These are phyloP conservation scores for Triops cancriformis DNA, from an alignment of 1,140 invertebrate genomes.

Conservation along the genomic window DNA sequence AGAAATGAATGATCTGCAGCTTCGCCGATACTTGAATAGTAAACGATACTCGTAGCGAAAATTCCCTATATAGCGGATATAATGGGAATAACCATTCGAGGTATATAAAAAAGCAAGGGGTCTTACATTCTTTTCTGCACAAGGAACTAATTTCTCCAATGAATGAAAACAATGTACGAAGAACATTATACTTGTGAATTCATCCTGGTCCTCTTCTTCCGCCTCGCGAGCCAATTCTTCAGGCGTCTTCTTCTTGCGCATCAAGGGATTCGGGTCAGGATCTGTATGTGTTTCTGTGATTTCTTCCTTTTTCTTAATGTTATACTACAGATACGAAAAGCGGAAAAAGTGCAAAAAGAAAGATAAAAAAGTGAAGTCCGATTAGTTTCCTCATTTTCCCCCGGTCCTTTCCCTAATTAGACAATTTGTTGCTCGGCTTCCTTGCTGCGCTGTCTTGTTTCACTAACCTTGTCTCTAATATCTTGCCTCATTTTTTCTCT, in stretches of 20 bases:
- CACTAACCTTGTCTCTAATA: slow-evolving; percentile 87
- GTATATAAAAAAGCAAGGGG: no score
- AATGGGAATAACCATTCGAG: no score
- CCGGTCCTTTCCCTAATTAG: neutral
- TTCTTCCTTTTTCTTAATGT: slow-evolving; percentile 42
- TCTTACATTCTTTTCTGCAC: no score
- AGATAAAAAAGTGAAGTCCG: neutral
- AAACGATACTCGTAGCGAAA: no score
- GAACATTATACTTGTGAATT: slow-evolving; percentile 81
- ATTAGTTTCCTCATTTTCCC: slow-evolving; percentile 11
- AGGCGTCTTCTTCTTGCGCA: slow-evolving; percentile 96
- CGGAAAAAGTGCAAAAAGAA: neutral
- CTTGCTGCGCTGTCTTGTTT: neutral
- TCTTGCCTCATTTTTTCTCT: slow-evolving; percentile 95
- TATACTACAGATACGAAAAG: neutral
- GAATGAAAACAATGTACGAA: neutral
- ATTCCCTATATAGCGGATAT: no score
- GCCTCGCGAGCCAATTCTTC: slow-evolving; percentile 91
- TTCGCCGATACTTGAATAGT: no score
- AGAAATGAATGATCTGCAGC: no score
- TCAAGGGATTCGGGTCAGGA: slow-evolving; percentile 59
- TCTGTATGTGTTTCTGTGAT: slow-evolving; percentile 73
- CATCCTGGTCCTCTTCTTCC: slow-evolving; percentile 86
- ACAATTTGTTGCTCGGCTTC: neutral
- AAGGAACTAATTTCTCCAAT: no score